These are phyloP conservation scores for Axis porcinus DNA, from an alignment of 2,113 vertebrate species.

Conservation along the genomic window DNA sequence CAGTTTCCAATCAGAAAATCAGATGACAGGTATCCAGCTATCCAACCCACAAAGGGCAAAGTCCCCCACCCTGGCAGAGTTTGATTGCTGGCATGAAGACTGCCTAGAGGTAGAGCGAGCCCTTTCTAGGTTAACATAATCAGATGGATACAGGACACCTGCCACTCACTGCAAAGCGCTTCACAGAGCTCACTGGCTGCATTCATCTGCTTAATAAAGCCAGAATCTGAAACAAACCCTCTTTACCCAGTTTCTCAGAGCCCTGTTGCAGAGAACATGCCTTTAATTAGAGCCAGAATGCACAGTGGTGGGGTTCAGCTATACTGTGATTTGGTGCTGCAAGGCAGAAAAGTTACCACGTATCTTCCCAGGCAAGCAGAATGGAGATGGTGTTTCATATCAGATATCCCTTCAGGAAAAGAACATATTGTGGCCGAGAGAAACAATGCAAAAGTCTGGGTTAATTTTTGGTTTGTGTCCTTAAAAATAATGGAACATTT, in stretches of 20 bases:
- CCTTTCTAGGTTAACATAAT: background rate
- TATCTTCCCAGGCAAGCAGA: slow-evolving; percentile 47
- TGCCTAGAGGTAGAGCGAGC: background rate
- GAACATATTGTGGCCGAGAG: background rate
- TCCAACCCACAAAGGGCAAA: background rate
- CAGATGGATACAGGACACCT: background rate
- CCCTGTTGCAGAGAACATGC: background rate
- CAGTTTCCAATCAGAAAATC: background rate
- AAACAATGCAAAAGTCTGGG: background rate
- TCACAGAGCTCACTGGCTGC: background rate
- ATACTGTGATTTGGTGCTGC: background rate
- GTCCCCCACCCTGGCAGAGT: background rate
- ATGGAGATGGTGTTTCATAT: slow-evolving; percentile 38
- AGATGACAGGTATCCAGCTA: background rate
- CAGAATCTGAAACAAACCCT: background rate
- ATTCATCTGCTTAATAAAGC: slow-evolving; percentile 21
- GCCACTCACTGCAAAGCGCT: background rate
- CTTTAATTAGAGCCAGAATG: slow-evolving; percentile 47
- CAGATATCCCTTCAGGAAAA: background rate
- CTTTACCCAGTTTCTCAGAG: background rate
- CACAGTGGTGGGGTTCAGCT: slow-evolving; percentile 22
- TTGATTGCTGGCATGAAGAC: background rate
- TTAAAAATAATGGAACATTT: slow-evolving; percentile 40
- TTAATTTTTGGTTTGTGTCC: slow-evolving; percentile 31
- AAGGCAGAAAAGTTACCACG: background rate